Evolutionary conservation across 2,113 vertebrate genomes (phyloP).

Genomic region (Aegithalos caudatus): DNA sequence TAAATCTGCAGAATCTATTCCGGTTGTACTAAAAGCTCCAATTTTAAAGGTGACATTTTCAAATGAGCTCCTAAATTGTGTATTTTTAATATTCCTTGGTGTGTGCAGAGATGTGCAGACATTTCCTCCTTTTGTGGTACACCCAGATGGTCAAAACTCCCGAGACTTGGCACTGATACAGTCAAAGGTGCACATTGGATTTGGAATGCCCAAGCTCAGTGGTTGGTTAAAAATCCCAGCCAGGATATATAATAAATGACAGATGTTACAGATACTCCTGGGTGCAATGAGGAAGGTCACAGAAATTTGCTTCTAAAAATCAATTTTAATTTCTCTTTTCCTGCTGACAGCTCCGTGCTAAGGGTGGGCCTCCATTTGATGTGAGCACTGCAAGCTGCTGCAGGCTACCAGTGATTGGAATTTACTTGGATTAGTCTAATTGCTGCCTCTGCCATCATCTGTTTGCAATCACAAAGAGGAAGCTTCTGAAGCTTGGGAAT

Average conservation of each 20-base stretch:
- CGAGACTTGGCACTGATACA: neutral
- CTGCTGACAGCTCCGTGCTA: constrained; percentile 40
- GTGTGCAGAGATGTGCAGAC: neutral
- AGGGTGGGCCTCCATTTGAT: constrained; percentile 28
- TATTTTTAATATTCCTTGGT: neutral
- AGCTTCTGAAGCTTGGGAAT: constrained; percentile 61
- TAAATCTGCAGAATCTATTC: neutral
- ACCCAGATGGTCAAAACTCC: neutral
- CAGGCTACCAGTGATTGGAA: constrained; percentile 55
- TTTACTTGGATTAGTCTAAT: constrained; percentile 51
- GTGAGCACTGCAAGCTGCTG: constrained; percentile 52
- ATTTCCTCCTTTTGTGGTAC: neutral
- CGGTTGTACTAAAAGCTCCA: neutral
- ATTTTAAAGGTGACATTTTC: neutral
- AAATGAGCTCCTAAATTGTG: neutral
- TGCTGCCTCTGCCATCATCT: constrained; percentile 52
- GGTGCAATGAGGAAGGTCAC: constrained; percentile 19
- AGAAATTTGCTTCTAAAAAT: constrained; percentile 30
- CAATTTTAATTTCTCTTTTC: constrained; percentile 54
- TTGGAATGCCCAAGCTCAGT: neutral
- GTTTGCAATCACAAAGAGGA: constrained; percentile 62
- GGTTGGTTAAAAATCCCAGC: neutral
- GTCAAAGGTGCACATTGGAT: neutral
- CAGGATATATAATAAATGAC: neutral
- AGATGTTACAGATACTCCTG: neutral